phyloP scores from a whole-genome alignment of 2,113 vertebrate species.

The Rousettus leschenaultii region DNA sequence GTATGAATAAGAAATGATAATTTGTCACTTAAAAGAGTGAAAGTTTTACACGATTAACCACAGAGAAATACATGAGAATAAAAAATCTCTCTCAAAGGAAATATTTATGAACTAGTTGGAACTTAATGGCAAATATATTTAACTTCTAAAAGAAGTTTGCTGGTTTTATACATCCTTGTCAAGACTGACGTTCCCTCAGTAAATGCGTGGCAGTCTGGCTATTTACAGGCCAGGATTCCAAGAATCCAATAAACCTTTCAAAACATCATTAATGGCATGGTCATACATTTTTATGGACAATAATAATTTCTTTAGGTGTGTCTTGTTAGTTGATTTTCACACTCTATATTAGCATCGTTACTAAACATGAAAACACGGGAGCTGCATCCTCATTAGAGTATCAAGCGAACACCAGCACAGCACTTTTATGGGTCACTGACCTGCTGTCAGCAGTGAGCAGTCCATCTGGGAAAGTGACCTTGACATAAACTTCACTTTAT shows the following conservation, averaged over 20 bases:
- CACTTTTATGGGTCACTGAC: not conserved
- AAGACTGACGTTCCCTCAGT: conserved; percentile 6
- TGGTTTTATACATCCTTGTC: not conserved
- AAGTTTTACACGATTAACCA: conserved; percentile 32
- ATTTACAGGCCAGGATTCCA: not conserved
- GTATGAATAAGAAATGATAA: conserved; percentile 59
- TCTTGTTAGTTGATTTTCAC: conserved; percentile 47
- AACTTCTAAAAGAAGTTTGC: not conserved
- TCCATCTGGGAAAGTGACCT: not conserved
- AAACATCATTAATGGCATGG: conserved; percentile 27
- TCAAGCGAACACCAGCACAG: not conserved
- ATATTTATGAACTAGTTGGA: conserved; percentile 35
- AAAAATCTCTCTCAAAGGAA: conserved; percentile 35
- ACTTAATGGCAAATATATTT: conserved; percentile 30
- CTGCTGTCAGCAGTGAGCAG: not conserved
- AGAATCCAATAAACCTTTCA: not conserved
- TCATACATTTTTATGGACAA: not conserved
- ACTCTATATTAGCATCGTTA: not conserved
- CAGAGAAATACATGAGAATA: conserved; percentile 28
- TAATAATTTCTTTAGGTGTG: conserved; percentile 34
- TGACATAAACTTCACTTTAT: not conserved
- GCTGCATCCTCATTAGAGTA: not conserved
- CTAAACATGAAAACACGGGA: not conserved
- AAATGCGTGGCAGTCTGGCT: not conserved
- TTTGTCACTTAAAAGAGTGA: conserved; percentile 46